Evolutionary conservation across 2,113 vertebrate species (phyloP).

Genomic region (Xerus inauris): DNA sequence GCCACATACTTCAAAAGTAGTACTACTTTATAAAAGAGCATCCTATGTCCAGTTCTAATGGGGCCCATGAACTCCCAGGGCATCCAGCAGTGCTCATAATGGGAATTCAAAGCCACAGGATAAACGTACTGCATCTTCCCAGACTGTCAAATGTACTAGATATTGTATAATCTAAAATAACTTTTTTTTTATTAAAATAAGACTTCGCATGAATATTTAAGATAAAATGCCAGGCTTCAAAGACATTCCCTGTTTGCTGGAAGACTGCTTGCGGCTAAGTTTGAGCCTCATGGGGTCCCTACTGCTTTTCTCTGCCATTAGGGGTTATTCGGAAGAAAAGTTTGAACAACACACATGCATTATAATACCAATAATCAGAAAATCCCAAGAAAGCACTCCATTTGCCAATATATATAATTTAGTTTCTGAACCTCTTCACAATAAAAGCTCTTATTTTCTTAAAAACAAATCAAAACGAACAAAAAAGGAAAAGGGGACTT

Average conservation of each 20-base stretch:
- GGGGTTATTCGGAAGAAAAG: conserved; percentile 33
- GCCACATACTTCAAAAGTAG: background rate
- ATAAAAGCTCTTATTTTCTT: background rate
- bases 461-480: background rate
- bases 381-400: background rate
- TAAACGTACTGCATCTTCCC: background rate
- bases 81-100: fast-evolving
- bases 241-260: conserved; percentile 21
- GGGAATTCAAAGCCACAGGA: background rate
- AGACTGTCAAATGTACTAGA: background rate
- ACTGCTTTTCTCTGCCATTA: background rate
- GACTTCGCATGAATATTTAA: conserved; percentile 59
- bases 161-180: conserved; percentile 33
- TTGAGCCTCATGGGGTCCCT: background rate
- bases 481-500: background rate
- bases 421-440: conserved; percentile 8
- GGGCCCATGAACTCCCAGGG: background rate
- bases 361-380: background rate
- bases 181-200: conserved; percentile 27
- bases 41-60: background rate
- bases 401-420: background rate
- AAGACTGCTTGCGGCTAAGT: conserved; percentile 39
- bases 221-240: conserved; percentile 70
- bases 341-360: background rate
- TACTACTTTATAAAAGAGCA: background rate